Evolutionary conservation across 2,797 vertebrate genomes (phyloP).

Genomic region (Anableps anableps): DNA sequence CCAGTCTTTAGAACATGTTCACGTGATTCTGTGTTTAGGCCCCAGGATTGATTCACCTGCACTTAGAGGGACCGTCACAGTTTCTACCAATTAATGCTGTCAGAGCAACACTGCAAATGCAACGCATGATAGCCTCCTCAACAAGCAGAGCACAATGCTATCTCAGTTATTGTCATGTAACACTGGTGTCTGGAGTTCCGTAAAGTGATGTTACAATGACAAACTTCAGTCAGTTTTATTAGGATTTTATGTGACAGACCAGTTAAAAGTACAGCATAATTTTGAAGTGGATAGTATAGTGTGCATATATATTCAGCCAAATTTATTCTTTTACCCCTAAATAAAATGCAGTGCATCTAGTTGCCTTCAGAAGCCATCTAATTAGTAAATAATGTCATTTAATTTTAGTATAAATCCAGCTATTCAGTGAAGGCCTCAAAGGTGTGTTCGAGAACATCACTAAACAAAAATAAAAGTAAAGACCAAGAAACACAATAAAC

Average conservation of each 20-base stretch:
- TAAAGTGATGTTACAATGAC: not conserved
- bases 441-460: not conserved
- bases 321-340: not conserved
- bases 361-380: not conserved
- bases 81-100: slow-evolving; percentile 67
- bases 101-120: slow-evolving; percentile 55
- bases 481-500: not conserved
- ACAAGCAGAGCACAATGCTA: slow-evolving; percentile 23
- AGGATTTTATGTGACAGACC: no score
- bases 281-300: not conserved
- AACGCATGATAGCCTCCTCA: slow-evolving; percentile 40
- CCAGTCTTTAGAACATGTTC: slow-evolving; percentile 58
- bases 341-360: not conserved
- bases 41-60: slow-evolving; percentile 68
- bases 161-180: slow-evolving; percentile 23
- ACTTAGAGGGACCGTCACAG: slow-evolving; percentile 55
- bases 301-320: not conserved
- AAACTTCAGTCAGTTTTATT: not conserved
- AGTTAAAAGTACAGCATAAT: not conserved
- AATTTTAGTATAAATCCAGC: not conserved
- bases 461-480: not conserved
- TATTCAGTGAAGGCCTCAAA: not conserved
- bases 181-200: not conserved
- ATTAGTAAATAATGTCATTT: not conserved
- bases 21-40: slow-evolving; percentile 57